Evolutionary conservation across 2,888 invertebrate genomes (phyloP).

Genomic region (Drosophila paracracens): DNA sequence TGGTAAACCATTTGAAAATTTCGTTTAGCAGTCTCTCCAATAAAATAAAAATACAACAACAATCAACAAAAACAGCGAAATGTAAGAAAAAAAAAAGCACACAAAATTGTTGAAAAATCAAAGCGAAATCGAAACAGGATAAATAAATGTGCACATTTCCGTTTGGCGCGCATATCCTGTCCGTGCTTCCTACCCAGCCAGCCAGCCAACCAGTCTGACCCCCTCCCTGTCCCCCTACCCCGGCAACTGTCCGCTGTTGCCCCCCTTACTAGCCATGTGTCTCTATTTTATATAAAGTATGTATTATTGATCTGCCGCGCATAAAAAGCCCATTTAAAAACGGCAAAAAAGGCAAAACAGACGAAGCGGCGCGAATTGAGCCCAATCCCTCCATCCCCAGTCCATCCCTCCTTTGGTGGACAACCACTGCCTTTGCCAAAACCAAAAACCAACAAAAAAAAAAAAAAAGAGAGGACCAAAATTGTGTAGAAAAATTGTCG

Average conservation of each 20-base stretch:
- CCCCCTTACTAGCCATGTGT: slow-evolving; percentile 13
- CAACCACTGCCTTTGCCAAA: neutral
- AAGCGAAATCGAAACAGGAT: slow-evolving; percentile 81
- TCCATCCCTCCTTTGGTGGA: neutral
- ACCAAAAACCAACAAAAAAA: slow-evolving; percentile 10
- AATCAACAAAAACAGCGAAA: slow-evolving; percentile 26
- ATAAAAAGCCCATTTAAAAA: slow-evolving; percentile 81
- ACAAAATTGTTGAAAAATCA: slow-evolving; percentile 65
- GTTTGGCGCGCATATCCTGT: slow-evolving; percentile 78
- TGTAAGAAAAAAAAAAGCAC: slow-evolving; percentile 18
- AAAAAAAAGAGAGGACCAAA: slow-evolving; percentile 46
- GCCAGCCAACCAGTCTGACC: neutral
- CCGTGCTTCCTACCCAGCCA: slow-evolving; percentile 66
- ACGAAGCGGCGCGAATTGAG: slow-evolving; percentile 60
- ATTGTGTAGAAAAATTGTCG: slow-evolving; percentile 77
- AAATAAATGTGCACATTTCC: slow-evolving; percentile 82
- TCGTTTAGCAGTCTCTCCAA: slow-evolving; percentile 66
- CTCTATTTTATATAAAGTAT: slow-evolving; percentile 69
- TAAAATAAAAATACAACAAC: slow-evolving; percentile 34
- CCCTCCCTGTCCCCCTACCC: neutral
- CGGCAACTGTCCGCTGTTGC: neutral
- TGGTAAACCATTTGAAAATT: slow-evolving; percentile 80
- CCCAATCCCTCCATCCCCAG: slow-evolving; percentile 14
- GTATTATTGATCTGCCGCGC: slow-evolving; percentile 82
- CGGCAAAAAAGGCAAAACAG: slow-evolving; percentile 54